phyloP scores from a whole-genome alignment of 1,140 invertebrate genomes.

The Solenopsis fugax region DNA sequence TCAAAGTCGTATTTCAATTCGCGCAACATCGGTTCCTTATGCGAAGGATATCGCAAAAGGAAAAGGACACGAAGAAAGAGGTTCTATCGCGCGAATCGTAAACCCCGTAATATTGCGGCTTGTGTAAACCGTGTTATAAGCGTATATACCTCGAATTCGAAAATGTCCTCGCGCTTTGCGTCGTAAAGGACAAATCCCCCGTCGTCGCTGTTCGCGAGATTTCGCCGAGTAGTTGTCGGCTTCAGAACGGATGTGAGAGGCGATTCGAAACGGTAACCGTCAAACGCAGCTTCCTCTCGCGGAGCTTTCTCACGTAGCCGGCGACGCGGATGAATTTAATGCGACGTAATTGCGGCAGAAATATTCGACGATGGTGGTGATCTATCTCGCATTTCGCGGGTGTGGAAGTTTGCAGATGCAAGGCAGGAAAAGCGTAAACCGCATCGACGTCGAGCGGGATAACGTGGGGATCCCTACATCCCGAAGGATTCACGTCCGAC shows the following conservation, averaged over 20 bases:
- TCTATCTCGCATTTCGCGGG: slow-evolving; percentile 27
- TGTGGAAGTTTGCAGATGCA: slow-evolving; percentile 31
- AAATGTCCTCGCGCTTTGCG: slow-evolving; percentile 7
- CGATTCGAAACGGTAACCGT: background rate
- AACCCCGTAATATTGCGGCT: slow-evolving; percentile 44
- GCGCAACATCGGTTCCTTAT: background rate
- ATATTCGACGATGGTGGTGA: slow-evolving; percentile 28
- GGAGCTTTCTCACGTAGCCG: background rate
- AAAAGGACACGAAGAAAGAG: background rate
- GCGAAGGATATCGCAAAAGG: background rate
- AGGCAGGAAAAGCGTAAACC: slow-evolving; percentile 28
- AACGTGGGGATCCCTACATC: background rate
- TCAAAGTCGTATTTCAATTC: slow-evolving; percentile 42
- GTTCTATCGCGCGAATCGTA: slow-evolving; percentile 21
- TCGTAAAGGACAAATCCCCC: background rate
- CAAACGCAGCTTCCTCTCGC: background rate
- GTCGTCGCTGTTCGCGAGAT: background rate
- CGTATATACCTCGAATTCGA: slow-evolving; percentile 11
- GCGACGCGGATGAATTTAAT: slow-evolving; percentile 35
- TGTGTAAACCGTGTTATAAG: slow-evolving; percentile 19
- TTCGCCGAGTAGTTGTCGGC: background rate
- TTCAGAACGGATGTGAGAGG: background rate
- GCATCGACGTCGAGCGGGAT: slow-evolving; percentile 11
- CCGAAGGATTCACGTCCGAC: slow-evolving; percentile 13
- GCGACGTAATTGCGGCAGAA: slow-evolving; percentile 43